Evolutionary conservation across 2,797 vertebrate species (phyloP), one percentile per base, ranked within the genome.

Genomic region (Xyrichtys novacula): DNA sequence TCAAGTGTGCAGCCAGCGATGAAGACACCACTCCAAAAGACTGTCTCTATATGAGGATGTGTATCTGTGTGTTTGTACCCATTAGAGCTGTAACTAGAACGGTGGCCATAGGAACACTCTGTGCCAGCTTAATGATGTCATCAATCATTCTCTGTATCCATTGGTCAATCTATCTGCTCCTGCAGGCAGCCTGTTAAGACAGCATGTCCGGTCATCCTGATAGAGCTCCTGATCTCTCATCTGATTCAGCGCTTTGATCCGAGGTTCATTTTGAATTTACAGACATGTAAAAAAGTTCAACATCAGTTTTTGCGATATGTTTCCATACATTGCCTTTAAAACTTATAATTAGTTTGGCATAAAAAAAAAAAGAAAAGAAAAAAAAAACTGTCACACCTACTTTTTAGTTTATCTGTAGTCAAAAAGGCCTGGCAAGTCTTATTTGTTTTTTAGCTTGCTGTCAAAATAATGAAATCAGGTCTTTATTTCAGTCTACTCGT

Each of bases 111-210:
- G 79, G 61, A 86, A 81, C 52, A 20, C 52, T 61, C 58, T 73
- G 66, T 78, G 77, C 78, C 85, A 76, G 59, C 74, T 67, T 90
- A 92, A 92, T 89, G 88, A 90, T 90, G 85, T 91, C 84, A 91
- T 91, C 90, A 86, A 90, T 92, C 89, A 91, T 83, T 76, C 82
- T 53, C 71, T 9, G 34, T 76, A 76, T 85, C 83, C 83, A 89
- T 85, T 85, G 90, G 90, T 91, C 89, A 84, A 63, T 90, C 78
- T 80, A 65, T 87, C 74, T 72, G 66, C 68, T 80, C 75, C 80
- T 71, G 78, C 56, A 73, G 81, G 66, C 79, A 82, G 81, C 62
- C 73, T 65, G 78, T 82, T 87, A 75, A 74, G 84, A 83, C 47
- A 65, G 74, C 55, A 74, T 52, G 48, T 78, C 75, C 42, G 9